These are phyloP conservation scores for Entomyzon cyanotis DNA, from an alignment of 2,113 vertebrate genomes.

Conservation along the genomic window DNA sequence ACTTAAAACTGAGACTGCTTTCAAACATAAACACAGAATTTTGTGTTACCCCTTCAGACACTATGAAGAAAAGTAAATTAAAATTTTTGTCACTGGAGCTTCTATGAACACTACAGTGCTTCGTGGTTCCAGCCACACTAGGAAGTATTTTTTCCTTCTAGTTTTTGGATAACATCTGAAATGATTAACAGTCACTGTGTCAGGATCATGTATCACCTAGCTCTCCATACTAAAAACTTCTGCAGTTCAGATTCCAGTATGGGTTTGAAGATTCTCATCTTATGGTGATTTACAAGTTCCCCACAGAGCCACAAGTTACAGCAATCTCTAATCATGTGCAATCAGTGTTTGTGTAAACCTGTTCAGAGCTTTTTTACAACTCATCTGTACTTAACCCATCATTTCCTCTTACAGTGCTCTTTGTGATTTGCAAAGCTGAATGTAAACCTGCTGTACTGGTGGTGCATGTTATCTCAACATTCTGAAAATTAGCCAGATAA, in stretches of 20 bases:
- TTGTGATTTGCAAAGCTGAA: background rate
- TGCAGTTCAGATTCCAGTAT: background rate
- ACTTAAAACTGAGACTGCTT: conserved; percentile 50
- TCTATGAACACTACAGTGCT: background rate
- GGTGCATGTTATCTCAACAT: background rate
- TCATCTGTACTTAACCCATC: background rate
- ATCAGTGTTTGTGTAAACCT: background rate
- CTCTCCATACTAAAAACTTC: background rate
- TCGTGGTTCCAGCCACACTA: background rate
- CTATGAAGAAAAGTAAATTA: background rate
- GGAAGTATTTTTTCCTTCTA: background rate
- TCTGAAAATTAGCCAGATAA: background rate
- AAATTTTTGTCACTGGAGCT: background rate
- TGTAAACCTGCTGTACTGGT: background rate
- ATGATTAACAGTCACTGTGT: background rate
- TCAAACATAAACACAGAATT: conserved; percentile 37
- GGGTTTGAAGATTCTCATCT: background rate
- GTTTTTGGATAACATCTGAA: background rate
- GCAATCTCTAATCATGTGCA: background rate
- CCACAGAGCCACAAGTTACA: background rate
- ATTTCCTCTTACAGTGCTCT: background rate
- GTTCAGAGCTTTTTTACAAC: background rate
- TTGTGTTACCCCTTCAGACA: background rate
- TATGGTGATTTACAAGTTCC: background rate
- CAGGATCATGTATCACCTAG: background rate